Percentiles rank a stretch among this genome's conserved stretches.
Conservation (phyloP, 2,888 invertebrate species). For the Lamellibrachia columna region DNA sequence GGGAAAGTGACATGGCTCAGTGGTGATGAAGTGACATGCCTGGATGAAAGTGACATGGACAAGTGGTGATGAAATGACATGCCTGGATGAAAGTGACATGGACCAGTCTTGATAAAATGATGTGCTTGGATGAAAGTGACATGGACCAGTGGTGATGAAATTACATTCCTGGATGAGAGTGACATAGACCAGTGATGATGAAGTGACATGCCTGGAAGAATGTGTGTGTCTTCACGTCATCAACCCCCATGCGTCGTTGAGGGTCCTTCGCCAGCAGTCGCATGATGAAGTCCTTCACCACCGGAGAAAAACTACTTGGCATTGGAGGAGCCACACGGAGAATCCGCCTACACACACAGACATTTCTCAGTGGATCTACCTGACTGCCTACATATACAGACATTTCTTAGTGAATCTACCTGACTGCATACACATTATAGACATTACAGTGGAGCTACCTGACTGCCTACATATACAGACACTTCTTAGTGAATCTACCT, state of each 20-base stretch:
- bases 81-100: neutral
- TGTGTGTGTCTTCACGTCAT: constrained; percentile 87
- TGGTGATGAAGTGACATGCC: neutral
- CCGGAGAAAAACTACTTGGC: constrained; percentile 80
- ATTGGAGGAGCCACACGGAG: constrained; percentile 89
- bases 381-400: neutral
- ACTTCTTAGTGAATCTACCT: no score
- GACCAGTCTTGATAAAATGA: neutral
- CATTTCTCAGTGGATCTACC: neutral
- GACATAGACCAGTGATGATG: neutral
- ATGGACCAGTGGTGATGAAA: neutral
- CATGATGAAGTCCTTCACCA: constrained; percentile 80
- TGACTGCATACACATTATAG: no score
- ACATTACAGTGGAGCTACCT: neutral
- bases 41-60: neutral
- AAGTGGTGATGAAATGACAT: neutral
- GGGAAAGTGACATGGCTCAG: neutral
- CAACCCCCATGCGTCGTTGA: constrained; percentile 83
- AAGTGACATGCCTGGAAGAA: constrained; percentile 78
- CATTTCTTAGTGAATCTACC: neutral
- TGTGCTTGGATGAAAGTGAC: neutral
- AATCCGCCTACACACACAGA: constrained; percentile 74
- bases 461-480: no score
- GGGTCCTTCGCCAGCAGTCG: constrained; percentile 91
- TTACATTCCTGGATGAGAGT: neutral